Evolutionary conservation across 64 coral and sea anemone genomes (phyloP), one percentile per base, ranked within the genome.

Genomic region (Actinia tenebrosa): DNA sequence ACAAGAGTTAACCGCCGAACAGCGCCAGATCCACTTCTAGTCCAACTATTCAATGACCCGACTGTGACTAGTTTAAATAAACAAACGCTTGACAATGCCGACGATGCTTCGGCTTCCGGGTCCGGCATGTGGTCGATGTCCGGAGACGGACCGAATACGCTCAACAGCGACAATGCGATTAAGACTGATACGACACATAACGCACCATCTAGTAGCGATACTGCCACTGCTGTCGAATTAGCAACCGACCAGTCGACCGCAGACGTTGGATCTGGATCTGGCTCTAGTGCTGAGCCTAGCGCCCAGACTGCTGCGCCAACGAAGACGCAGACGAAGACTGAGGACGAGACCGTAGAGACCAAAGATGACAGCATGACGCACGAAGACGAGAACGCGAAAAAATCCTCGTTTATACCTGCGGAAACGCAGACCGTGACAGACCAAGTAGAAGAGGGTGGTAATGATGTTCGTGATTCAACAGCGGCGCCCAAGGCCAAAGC

Each of bases 21-120:
- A 59, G 94, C 94, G 23, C 94, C 94, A 64, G 94, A 96, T 82
- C 88, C 94, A 45, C 88, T 96, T 4, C 80, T 96, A 77, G 91
- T 90, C n/a, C 86, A 96, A 80, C 89, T 96, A 89, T 96, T 96
- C 89, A 96, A 96, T 75, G 94, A 96, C 83, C 94, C 94, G 54
- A 93, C 89, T 71, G 94, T 91, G 62, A 96, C 94, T 85, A 96
- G 94, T 47, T 62, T 96, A 88, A 96, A 84, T 84, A 96, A 96
- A 87, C 84, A 89, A 63, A 86, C 84, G 16, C 85, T 87, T 50
- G 91, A 96, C 88, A 91, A 93, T 84, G 88, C 78, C 87, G 94
- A 96, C 81, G 86, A 54, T 66, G 64, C 61, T 75, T 91, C 90
- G 56, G 87, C 87, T 64, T 95, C 94, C 71, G 94, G 94, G 64